Base-by-base conservation (phyloP, 2,888 invertebrate species). In the Heliconius ismenius region DNA sequence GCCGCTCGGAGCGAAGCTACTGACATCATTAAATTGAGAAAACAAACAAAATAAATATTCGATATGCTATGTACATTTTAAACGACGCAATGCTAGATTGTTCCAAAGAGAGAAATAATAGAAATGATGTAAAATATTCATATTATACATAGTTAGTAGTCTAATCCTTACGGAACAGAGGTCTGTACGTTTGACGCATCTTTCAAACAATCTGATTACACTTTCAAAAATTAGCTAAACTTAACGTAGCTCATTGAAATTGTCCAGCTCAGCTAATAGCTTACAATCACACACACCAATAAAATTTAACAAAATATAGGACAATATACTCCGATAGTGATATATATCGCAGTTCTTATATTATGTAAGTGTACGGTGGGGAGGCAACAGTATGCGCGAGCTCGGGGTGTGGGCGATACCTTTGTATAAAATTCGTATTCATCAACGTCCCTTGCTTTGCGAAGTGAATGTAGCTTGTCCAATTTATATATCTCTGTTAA, bases 221-320 rank as follows among this genome's bases (percentile, higher is more conserved):
- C 54, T 60, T 76, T 26, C 28, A 73, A 67, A 76, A 62, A n/a
- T 72, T 26, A 73, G 43, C 72, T 65, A 65, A 72, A 73, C 43
- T 28, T 67, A 65, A 73, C n/a, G 70, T 24, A 75, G 62, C 28
- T 62, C 63, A 28, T 72, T 60, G 36, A 65, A 73, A 76, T 72
- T 75, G 75, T 73, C 89, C 87, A 86, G 87, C 89, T 88, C 89
- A 88, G 89, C 90, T 81, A 86, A 84, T 88, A 89, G 88, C 90
- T 91, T 89, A 90, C 87, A 89, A 89, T 91, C 89, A 90, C 88
- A 89, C 91, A 90, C 88, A 86, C 86, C 90, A 89, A 92, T 93
- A 85, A 91, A 92, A 91, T 87, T 93, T 93, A 94, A 92, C 94
- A 94, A 93, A 94, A 94, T 94, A 94, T 93, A 93, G 90, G 91